Evolutionary conservation across 2,113 vertebrate genomes (phyloP).

Genomic region (Cochlearius cochlearius): DNA sequence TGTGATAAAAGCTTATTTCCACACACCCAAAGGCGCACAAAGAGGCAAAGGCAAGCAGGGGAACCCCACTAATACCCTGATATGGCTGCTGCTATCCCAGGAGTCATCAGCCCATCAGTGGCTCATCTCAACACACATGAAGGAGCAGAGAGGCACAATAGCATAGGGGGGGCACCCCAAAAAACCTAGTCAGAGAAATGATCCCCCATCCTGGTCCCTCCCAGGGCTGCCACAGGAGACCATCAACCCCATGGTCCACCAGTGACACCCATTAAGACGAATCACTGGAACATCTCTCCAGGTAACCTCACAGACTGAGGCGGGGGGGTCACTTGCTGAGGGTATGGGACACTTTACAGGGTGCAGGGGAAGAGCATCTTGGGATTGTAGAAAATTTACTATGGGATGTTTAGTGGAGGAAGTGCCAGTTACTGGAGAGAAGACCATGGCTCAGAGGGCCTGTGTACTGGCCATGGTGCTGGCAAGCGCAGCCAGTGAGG

Average conservation of each 20-base stretch:
- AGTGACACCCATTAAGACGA: neutral
- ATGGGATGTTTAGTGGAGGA: neutral
- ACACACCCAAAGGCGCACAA: rapidly evolving
- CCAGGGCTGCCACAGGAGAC: neutral
- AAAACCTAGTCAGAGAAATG: neutral
- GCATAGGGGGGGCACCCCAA: neutral
- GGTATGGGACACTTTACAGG: neutral
- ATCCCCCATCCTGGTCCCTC: rapidly evolving
- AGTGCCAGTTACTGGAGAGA: neutral
- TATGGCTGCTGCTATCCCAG: neutral
- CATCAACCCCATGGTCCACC: neutral
- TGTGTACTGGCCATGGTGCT: neutral
- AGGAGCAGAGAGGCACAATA: neutral
- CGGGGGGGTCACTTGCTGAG: neutral
- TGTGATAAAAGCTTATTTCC: neutral
- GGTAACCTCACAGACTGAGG: neutral
- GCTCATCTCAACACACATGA: neutral
- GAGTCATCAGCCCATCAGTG: neutral
- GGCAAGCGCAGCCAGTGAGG: neutral
- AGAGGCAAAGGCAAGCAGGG: neutral
- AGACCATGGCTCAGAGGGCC: neutral
- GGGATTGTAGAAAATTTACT: neutral
- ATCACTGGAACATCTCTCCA: neutral
- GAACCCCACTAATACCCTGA: neutral
- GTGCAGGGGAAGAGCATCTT: neutral